Evolutionary conservation across 2,888 invertebrate species (phyloP).

Genomic region (Diaprepes abbreviatus): DNA sequence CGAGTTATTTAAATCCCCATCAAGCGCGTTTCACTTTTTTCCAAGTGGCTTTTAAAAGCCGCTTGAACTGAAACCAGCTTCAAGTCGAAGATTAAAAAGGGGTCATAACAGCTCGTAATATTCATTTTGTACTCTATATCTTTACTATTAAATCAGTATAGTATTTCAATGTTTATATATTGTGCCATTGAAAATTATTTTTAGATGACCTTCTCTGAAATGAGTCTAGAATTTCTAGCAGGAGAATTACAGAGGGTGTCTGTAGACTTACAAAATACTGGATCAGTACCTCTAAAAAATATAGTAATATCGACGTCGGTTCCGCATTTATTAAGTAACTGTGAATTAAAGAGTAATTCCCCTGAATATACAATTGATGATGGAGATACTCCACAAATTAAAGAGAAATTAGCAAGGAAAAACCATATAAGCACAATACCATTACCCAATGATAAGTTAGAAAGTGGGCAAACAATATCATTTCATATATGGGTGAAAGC

Average conservation of each 20-base stretch:
- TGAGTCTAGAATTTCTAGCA: conserved; percentile 77
- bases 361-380: conserved; percentile 49
- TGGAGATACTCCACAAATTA: conserved; percentile 58
- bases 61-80: no score
- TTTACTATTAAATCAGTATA: no score
- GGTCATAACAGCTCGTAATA: no score
- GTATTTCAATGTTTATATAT: no score
- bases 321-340: conserved; percentile 72
- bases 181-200: no score
- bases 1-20: no score
- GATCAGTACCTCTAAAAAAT: conserved; percentile 75
- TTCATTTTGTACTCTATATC: no score
- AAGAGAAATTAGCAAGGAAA: conserved; percentile 64
- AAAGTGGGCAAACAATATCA: conserved; percentile 70
- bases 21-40: no score
- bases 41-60: no score
- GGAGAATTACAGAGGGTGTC: conserved; percentile 81
- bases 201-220: conserved; percentile 80
- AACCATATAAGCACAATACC: conserved; percentile 67
- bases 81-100: no score
- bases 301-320: conserved; percentile 78
- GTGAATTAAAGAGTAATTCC: conserved; percentile 57
- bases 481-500: conserved; percentile 79
- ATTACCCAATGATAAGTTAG: conserved; percentile 68
- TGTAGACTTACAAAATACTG: conserved; percentile 79